Percentiles rank a stretch among this genome's conserved stretches.
These are phyloP conservation scores for Microcebus jonahi DNA, from an alignment of 2,113 vertebrate species.

Conservation along the genomic window DNA sequence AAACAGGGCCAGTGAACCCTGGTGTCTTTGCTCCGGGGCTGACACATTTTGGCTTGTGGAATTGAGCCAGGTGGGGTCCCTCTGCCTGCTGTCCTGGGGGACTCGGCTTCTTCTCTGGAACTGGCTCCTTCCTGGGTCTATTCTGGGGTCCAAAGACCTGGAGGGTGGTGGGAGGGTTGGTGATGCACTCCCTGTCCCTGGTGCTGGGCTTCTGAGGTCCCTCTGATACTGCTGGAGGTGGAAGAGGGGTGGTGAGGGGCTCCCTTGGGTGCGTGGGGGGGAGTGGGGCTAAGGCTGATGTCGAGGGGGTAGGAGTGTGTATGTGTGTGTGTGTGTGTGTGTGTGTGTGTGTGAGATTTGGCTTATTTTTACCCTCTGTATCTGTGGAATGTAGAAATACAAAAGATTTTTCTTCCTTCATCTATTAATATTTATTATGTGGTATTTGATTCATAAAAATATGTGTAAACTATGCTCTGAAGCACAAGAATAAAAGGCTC, in stretches of 20 bases:
- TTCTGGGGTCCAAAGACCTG: not conserved
- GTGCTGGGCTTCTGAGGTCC: not conserved
- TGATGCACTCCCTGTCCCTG: too few species aligned
- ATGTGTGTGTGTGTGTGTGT: not conserved
- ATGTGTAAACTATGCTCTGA: not conserved
- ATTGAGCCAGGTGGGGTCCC: not conserved
- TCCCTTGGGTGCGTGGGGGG: not conserved
- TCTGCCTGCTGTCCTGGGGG: not conserved
- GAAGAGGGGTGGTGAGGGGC: not conserved
- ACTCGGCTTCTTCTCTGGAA: not conserved
- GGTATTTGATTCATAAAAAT: not conserved
- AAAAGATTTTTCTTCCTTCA: not conserved
- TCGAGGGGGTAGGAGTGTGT: too few species aligned
- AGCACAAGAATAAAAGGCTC: not conserved
- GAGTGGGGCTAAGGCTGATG: not conserved
- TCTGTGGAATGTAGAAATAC: not conserved
- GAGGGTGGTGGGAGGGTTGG: fast-evolving
- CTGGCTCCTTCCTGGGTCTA: not conserved
- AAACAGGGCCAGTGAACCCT: fast-evolving
- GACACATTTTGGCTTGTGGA: not conserved
- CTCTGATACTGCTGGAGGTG: not conserved
- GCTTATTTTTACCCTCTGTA: not conserved
- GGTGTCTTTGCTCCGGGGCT: not conserved
- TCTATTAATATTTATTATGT: not conserved
- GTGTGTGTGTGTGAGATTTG: not conserved